Base-by-base conservation (phyloP, 2,113 vertebrate genomes). In the Ictidomys tridecemlineatus region DNA sequence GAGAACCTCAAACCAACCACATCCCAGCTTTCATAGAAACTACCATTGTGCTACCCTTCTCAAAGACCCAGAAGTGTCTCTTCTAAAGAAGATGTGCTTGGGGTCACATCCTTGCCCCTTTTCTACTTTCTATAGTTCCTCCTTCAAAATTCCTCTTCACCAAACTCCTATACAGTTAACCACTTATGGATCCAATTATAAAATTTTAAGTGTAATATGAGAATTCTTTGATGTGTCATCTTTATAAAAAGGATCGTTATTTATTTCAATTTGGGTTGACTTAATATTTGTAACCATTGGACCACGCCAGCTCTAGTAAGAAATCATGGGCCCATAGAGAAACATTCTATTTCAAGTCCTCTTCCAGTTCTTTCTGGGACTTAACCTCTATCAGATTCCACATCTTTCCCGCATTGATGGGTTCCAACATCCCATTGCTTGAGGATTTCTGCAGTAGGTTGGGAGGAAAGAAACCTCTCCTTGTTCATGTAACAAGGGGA, bases 171-270 rank as follows among this genome's bases (percentile, higher is more conserved):
- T 20, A 22, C 37, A 61, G 16, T 73, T 45, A 95, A 45, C 12
- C 8, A 37, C 70, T 95, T 92, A 74, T 5, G 22, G 56, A 88
- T 42, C 24, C 77, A 95, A 65, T 85, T 42, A 67, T 51, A 94
- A 93, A 88, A 76, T 76, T 72, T 20, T n/a, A 90, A 65, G 85
- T 85, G 8, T n/a, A 79, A n/a, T 10, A 42, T 70, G 51, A 94
- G 11, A 32, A 51, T 67, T 12, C 90, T 74, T 74, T 9, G 45
- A 3, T n/a, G 10, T 53, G 8, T 14, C 34, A 53, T 45, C 32
- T 89, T 89, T 45, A 61, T 89, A 85, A 89, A 95, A 96, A 37
- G 58, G 37, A 88, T 77, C 14, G 51, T 87, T 76, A 86, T 53
- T 95, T 58, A 69, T 18, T 78, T 94, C 63, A 61, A 11, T 74